Evolutionary conservation across 2,888 invertebrate genomes (phyloP), one percentile per base, ranked within the genome.

Genomic region (Meteorus cinctellus): DNA sequence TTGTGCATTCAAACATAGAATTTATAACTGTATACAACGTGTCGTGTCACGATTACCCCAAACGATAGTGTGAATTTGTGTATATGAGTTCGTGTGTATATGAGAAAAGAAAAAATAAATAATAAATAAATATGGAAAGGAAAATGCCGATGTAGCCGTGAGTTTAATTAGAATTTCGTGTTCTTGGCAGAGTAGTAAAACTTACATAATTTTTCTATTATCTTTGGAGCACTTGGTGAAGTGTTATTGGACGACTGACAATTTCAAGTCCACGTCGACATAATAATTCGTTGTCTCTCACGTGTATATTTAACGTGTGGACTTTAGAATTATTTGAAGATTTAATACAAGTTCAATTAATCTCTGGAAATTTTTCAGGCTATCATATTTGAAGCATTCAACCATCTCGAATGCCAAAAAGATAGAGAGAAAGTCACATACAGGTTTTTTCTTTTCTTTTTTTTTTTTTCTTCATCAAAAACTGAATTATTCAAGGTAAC

Each of bases 21-120:
- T 14, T 16, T 55, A 55, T 55, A 24, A 24, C 55, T 19, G 19
- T 55, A 19, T 55, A 19, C 55, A 55, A 55, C 8, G 55, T 55
- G 19, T 55, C 55, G 36, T 63, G 69, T 63, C 71, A 63, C 48
- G 31, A 63, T 72, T 72, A n/a, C 27, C 29, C 3, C 14, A 62
- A 19, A 19, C 19, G 55, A 5, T 19, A 55, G 55, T 55, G 55
- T 19, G 6, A 55, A 55, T 55, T 55, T 19, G 19, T 19, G 55
- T 24, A n/a, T 24, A 19, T 55, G 19, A n/a, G n/a, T 34, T 34
- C 12, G 12, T 41, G 41, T 41, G 12, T 41, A 8, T 41, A 12
- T 12, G 41, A 2, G 41, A 12, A 12, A 12, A 41, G 8, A 55
- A 55, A 55, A 19, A 24, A 55, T 24, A 19, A 55, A 41, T 12